Conservation (phyloP, 2,888 invertebrate genomes). For the Graphium colonna region DNA sequence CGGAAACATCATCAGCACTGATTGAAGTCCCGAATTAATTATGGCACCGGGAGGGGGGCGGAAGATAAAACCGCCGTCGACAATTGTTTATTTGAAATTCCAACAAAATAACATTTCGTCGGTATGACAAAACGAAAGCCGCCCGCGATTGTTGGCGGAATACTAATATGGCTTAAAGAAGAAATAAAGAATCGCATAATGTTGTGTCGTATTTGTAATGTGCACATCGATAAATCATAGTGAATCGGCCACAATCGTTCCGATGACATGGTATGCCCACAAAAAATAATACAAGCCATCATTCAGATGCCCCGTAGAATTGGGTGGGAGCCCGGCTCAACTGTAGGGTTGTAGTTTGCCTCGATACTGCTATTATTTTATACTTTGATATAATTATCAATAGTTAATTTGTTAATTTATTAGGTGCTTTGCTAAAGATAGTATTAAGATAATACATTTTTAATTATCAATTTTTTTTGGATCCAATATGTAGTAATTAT, state of each 20-base stretch:
- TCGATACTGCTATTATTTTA: neutral
- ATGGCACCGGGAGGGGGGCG: constrained; percentile 55
- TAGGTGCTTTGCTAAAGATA: too few species aligned
- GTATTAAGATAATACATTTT: too few species aligned
- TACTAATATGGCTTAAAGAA: constrained; percentile 78
- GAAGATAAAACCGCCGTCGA: constrained; percentile 42
- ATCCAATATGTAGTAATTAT: too few species aligned
- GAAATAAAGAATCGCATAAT: constrained; percentile 78
- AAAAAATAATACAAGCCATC: constrained; percentile 77
- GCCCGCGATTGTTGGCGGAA: constrained; percentile 74
- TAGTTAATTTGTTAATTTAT: too few species aligned
- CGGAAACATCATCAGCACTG: constrained; percentile 50
- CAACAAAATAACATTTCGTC: constrained; percentile 78
- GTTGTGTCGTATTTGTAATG: constrained; percentile 79
- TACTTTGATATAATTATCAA: neutral
- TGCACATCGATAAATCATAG: constrained; percentile 79
- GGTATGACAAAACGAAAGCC: constrained; percentile 77
- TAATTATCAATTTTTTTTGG: too few species aligned
- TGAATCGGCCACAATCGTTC: constrained; percentile 76
- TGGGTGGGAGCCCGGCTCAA: constrained; percentile 66
- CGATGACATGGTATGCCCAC: constrained; percentile 76
- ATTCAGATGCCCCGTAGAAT: constrained; percentile 73
- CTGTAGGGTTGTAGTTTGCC: constrained; percentile 45
- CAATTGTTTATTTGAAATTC: constrained; percentile 78
- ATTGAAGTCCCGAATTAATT: constrained; percentile 68